A percentile compares a stretch with the other conserved stretches of the same genome.
phyloP scores from a whole-genome alignment of 2,113 vertebrate species.

The Pao palembangensis region DNA sequence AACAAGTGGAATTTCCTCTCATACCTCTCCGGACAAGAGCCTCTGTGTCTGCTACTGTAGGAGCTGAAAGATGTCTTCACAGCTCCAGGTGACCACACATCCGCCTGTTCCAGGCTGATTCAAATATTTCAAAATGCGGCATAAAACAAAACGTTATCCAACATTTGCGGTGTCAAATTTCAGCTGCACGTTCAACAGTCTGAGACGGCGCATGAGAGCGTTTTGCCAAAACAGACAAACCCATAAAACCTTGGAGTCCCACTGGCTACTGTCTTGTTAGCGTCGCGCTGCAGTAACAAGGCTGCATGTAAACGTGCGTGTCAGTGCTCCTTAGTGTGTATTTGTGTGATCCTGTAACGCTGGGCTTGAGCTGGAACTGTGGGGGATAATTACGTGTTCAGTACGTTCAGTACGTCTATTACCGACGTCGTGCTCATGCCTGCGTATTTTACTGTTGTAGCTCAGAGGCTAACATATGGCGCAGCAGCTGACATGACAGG shows the following conservation, averaged over 20 bases:
- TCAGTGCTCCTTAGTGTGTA: slow-evolving; percentile 4
- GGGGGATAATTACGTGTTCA: slow-evolving; percentile 52
- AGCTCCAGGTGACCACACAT: background rate
- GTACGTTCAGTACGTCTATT: slow-evolving; percentile 49
- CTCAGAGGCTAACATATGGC: slow-evolving; percentile 58
- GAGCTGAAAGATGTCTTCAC: slow-evolving; percentile 3
- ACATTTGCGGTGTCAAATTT: background rate
- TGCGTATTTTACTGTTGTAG: slow-evolving; percentile 38
- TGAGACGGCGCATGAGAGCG: slow-evolving; percentile 31
- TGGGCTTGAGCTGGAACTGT: slow-evolving; percentile 38
- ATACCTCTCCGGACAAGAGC: slow-evolving; percentile 22
- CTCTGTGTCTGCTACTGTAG: slow-evolving; percentile 1
- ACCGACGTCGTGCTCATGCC: slow-evolving; percentile 23
- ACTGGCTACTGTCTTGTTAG: slow-evolving; percentile 50
- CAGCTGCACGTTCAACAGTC: background rate
- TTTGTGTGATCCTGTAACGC: background rate
- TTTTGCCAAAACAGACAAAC: slow-evolving; percentile 28
- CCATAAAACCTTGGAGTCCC: slow-evolving; percentile 39
- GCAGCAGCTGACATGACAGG: slow-evolving; percentile 28
- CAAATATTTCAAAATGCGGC: background rate
- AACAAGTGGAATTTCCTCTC: slow-evolving; percentile 22
- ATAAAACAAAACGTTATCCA: background rate
- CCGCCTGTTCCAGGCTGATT: background rate
- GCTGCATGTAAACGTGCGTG: background rate
- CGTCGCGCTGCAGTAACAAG: slow-evolving; percentile 18